Conservation (phyloP, 2,888 invertebrate species). For the Cactoblastis cactorum region DNA sequence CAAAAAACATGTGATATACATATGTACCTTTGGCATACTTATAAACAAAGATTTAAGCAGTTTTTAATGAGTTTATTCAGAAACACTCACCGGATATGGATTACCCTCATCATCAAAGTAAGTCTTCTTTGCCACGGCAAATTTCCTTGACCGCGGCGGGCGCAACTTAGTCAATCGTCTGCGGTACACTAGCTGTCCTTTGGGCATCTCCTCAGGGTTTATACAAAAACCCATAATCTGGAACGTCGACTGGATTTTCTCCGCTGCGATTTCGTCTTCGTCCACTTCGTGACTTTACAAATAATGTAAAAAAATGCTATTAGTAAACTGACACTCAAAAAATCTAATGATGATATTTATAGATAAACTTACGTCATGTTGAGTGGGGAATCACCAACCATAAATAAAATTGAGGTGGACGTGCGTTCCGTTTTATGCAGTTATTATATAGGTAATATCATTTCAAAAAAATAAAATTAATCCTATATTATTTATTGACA, state of each 20-base stretch:
- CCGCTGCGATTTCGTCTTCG: slow-evolving; percentile 66
- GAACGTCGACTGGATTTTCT: slow-evolving; percentile 82
- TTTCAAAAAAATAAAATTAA: background rate
- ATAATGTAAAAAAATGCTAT: background rate
- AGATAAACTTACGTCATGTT: too few species aligned
- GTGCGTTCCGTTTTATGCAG: background rate
- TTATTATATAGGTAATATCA: too few species aligned
- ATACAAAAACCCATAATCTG: slow-evolving; percentile 81
- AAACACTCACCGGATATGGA: slow-evolving; percentile 49
- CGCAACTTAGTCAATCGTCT: slow-evolving; percentile 81
- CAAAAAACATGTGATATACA: too few species aligned
- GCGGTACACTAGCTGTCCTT: slow-evolving; percentile 82
- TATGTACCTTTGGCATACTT: too few species aligned
- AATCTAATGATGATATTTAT: background rate
- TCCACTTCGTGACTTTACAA: slow-evolving; percentile 76
- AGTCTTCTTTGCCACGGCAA: slow-evolving; percentile 71
- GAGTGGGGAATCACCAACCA: background rate
- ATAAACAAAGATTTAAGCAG: too few species aligned
- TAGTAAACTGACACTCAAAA: background rate
- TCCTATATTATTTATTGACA: background rate
- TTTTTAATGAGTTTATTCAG: too few species aligned
- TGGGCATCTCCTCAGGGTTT: slow-evolving; percentile 48
- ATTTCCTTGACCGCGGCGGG: slow-evolving; percentile 59
- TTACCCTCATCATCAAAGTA: slow-evolving; percentile 85
- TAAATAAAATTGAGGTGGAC: background rate